Conservation (phyloP, 23 tunicate species). For the Trididemnum clinides region DNA sequence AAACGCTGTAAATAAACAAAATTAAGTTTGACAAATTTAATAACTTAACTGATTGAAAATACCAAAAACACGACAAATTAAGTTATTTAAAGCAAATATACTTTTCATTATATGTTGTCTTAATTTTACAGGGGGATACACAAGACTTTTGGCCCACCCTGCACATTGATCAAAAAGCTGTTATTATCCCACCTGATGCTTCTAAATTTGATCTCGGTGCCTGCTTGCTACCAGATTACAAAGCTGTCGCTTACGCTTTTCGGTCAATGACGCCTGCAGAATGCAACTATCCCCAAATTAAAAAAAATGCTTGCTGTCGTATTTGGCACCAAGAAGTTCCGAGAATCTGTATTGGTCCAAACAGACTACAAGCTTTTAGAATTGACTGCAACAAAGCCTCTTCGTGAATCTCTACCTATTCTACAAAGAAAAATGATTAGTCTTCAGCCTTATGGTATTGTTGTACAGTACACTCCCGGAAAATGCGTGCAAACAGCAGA, state of each 20-base stretch:
- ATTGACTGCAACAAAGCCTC: background rate
- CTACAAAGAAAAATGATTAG: conserved; percentile 38
- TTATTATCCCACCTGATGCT: conserved; percentile 13
- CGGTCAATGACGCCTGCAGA: conserved; percentile 17
- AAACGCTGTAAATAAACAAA: no score
- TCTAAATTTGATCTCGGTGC: conserved; percentile 24
- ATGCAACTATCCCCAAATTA: conserved; percentile 8
- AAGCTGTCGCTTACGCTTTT: conserved; percentile 16
- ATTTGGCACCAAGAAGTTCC: background rate
- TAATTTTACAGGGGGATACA: no score
- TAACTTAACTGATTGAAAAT: no score
- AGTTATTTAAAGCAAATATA: no score
- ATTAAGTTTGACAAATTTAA: no score
- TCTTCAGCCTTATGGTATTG: conserved; percentile 25
- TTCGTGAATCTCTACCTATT: conserved; percentile 12
- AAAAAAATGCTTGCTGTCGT: background rate
- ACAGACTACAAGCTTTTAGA: conserved; percentile 47
- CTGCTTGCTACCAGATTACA: background rate
- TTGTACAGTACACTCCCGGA: background rate
- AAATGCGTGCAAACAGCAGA: conserved; percentile 15
- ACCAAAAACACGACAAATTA: no score
- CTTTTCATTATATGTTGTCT: no score
- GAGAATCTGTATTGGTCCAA: background rate
- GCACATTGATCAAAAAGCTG: background rate
- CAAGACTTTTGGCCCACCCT: no score